These are phyloP conservation scores for Leptarthrus brevirostris DNA, from an alignment of 2,888 invertebrate genomes.

Conservation along the genomic window DNA sequence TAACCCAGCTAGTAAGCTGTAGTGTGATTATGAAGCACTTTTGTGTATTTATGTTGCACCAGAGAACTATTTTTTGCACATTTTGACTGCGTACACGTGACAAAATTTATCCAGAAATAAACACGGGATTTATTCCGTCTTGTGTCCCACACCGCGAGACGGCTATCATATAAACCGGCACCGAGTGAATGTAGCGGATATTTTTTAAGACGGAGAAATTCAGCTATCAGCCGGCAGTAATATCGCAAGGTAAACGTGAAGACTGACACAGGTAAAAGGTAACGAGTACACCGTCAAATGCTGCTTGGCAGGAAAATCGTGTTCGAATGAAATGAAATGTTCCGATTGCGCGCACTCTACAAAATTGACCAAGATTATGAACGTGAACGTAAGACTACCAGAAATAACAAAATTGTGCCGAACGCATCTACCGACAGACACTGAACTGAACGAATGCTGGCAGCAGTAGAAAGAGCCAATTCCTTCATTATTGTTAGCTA, in stretches of 20 bases:
- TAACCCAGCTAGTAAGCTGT: background rate
- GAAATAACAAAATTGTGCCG: background rate
- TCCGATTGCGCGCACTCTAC: background rate
- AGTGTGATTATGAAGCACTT: slow-evolving; percentile 26
- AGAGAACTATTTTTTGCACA: background rate
- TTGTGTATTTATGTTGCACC: background rate
- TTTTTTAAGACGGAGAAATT: background rate
- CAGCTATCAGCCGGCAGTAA: background rate
- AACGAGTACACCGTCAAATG: background rate
- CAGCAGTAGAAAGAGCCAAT: too few relatives aligned
- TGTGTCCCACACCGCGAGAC: background rate
- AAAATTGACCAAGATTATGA: background rate
- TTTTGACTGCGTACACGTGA: slow-evolving; percentile 2
- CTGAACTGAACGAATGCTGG: slow-evolving; percentile 32
- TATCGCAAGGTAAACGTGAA: too few relatives aligned
- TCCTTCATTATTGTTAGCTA: too few relatives aligned
- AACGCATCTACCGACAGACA: slow-evolving; percentile 4
- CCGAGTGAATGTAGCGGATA: background rate
- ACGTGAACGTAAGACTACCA: background rate
- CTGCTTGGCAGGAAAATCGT: background rate
- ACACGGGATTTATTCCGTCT: background rate
- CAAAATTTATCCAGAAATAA: slow-evolving; percentile 14
- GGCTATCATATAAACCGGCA: background rate
- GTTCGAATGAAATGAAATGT: too few relatives aligned
- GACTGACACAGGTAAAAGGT: too few relatives aligned